Evolutionary conservation across 2,113 vertebrate genomes (phyloP).

Genomic region (Galbula dea): DNA sequence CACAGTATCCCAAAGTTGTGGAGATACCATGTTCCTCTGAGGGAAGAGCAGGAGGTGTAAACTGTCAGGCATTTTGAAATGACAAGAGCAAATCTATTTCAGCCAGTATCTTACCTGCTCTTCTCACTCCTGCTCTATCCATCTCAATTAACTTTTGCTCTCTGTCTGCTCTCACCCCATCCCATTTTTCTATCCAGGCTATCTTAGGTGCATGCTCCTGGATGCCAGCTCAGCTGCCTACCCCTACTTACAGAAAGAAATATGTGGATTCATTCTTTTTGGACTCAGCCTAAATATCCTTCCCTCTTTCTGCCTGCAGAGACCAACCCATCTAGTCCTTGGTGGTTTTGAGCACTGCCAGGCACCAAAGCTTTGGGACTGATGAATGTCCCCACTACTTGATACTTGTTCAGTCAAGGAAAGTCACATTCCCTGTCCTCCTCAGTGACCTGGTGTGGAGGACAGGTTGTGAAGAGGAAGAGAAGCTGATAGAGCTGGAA

Average conservation of each 20-base stretch:
- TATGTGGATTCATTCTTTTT: background rate
- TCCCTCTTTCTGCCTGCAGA: background rate
- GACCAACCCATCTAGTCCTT: background rate
- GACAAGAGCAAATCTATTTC: background rate
- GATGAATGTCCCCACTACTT: rapidly evolving
- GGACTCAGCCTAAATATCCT: background rate
- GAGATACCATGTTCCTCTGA: rapidly evolving
- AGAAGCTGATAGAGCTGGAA: background rate
- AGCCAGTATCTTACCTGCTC: background rate
- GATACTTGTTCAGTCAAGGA: background rate
- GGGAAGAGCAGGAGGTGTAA: background rate
- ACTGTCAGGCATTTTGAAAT: background rate
- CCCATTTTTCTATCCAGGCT: background rate
- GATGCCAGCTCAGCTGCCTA: background rate
- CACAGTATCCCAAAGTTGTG: background rate
- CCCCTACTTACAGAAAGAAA: background rate
- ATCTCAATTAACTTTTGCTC: background rate
- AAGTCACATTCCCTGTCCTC: background rate
- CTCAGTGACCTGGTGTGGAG: background rate
- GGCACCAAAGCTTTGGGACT: background rate
- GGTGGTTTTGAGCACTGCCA: background rate
- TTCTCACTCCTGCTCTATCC: background rate
- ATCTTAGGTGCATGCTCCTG: background rate
- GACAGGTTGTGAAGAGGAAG: background rate
- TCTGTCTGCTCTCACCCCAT: background rate